Percentiles rank a stretch among this genome's conserved stretches.
phyloP scores from a whole-genome alignment of 2,888 invertebrate genomes.

The Dasypogon diadema region DNA sequence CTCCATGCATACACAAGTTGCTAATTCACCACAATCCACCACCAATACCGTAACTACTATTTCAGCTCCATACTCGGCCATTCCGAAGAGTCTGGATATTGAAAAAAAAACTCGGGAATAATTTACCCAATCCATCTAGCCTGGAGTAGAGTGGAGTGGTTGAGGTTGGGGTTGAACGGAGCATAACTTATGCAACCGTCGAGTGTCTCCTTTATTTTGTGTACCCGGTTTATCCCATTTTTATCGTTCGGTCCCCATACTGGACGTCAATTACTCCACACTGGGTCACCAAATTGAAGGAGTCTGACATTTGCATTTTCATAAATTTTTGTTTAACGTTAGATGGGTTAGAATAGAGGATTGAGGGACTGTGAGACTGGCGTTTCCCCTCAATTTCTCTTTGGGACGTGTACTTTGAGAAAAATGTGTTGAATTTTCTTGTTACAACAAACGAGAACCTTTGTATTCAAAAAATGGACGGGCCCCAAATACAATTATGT shows the following conservation, averaged over 20 bases:
- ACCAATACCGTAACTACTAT: not conserved
- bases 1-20: not conserved
- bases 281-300: too few relatives aligned
- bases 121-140: not conserved
- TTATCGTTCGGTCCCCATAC: not conserved
- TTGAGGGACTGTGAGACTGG: not conserved
- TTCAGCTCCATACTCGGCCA: not conserved
- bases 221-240: constrained; percentile 19
- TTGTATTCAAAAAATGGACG: not conserved
- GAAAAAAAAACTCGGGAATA: not conserved
- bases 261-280: not conserved
- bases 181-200: constrained; percentile 20
- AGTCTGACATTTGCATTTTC: constrained; percentile 1
- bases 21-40: constrained; percentile 36
- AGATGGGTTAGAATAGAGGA: not conserved
- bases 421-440: not conserved
- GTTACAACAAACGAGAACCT: constrained; percentile 3
- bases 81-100: not conserved
- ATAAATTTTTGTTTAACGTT: constrained; percentile 4
- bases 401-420: constrained; percentile 1
- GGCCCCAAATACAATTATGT: constrained; percentile 31
- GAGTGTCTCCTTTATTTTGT: too few relatives aligned
- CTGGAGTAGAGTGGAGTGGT: too few relatives aligned
- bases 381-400: constrained; percentile 6
- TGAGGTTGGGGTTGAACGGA: not conserved